Evolutionary conservation across 2,888 invertebrate species (phyloP).

Genomic region (Ophion ellenae): DNA sequence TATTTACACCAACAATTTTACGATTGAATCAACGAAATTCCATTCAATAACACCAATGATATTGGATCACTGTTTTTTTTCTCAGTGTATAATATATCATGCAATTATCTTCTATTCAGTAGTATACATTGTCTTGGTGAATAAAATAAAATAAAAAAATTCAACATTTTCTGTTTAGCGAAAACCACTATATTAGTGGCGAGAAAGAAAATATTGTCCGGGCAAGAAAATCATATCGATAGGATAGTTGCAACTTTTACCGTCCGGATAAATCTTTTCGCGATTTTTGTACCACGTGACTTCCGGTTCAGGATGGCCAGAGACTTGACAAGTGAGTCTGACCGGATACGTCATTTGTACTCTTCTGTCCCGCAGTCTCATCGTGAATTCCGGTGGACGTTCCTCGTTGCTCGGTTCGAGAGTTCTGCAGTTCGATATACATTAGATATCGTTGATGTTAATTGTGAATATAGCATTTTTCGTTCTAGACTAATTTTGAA

Average conservation of each 20-base stretch:
- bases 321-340: constrained; percentile 93
- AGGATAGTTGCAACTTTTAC: constrained; percentile 81
- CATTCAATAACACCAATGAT: too few species aligned
- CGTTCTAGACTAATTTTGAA: too few species aligned
- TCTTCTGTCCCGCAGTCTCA: constrained; percentile 92
- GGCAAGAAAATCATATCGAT: background rate
- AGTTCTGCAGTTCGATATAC: constrained; percentile 71
- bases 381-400: constrained; percentile 92
- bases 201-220: background rate
- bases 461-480: background rate
- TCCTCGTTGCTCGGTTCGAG: constrained; percentile 83
- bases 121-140: too few species aligned
- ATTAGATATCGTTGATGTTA: background rate
- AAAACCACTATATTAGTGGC: too few species aligned
- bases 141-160: too few species aligned
- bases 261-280: constrained; percentile 86
- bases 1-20: too few species aligned
- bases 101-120: too few species aligned
- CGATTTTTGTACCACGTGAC: constrained; percentile 95
- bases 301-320: constrained; percentile 90
- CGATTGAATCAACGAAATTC: too few species aligned
- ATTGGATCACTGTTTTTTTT: too few species aligned
- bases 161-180: background rate
- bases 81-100: too few species aligned
- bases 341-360: constrained; percentile 93